Evolutionary conservation across 2,888 invertebrate species (phyloP).

Genomic region (Salpingus planirostris): DNA sequence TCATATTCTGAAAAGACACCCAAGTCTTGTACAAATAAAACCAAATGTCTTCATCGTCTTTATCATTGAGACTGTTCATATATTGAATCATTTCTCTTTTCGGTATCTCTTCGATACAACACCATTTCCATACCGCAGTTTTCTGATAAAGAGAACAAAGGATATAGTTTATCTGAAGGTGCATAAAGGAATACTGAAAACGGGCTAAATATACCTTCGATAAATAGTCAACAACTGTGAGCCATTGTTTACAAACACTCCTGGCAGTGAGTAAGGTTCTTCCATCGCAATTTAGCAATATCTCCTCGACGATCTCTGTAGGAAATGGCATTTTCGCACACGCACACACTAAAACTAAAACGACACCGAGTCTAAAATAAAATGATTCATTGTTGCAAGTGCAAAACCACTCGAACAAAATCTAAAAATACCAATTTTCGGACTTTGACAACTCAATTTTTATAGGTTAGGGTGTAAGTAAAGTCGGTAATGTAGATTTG

Average conservation of each 20-base stretch:
- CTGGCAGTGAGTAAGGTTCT: conserved; percentile 32
- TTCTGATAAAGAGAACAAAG: conserved; percentile 21
- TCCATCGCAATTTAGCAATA: conserved; percentile 36
- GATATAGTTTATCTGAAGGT: too few relatives aligned
- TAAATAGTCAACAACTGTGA: conserved; percentile 31
- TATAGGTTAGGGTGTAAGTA: too few relatives aligned
- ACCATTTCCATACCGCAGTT: conserved; percentile 35
- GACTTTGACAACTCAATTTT: too few relatives aligned
- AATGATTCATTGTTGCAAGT: too few relatives aligned
- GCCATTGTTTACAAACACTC: conserved; percentile 28
- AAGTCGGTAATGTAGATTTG: too few relatives aligned
- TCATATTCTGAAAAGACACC: conserved; percentile 33
- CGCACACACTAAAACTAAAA: too few relatives aligned
- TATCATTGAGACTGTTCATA: conserved; percentile 26
- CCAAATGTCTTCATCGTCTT: conserved; percentile 28
- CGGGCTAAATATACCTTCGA: conserved; percentile 32
- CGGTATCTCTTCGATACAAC: conserved; percentile 36
- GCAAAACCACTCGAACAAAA: too few relatives aligned
- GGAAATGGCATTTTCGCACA: conserved; percentile 33
- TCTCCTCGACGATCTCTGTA: conserved; percentile 35
- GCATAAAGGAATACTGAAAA: not conserved
- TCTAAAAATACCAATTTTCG: too few relatives aligned
- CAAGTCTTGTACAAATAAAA: conserved; percentile 34
- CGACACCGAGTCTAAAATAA: too few relatives aligned
- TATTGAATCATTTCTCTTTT: conserved; percentile 33